phyloP scores from a whole-genome alignment of 2,888 invertebrate genomes.

The Pyrochroa serraticornis region DNA sequence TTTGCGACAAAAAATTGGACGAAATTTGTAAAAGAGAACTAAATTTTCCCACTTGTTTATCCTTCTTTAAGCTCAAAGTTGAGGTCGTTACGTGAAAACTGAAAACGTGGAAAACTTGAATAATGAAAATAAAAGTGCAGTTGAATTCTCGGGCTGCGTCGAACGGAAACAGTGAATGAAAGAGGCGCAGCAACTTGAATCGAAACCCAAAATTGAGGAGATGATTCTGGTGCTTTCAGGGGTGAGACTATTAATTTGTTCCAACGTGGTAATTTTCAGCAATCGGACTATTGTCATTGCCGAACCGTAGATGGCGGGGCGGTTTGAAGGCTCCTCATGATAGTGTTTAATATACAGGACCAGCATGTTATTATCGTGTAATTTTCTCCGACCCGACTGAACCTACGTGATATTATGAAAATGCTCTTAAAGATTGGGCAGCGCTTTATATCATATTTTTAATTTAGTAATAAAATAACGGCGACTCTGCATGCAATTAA shows the following conservation, averaged over 20 bases:
- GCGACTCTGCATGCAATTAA: slow-evolving; percentile 55
- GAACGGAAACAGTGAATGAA: background rate
- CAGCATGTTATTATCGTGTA: slow-evolving; percentile 53
- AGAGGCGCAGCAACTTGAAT: background rate
- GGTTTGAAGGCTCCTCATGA: slow-evolving; percentile 37
- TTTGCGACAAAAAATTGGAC: no score
- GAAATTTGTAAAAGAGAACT: no score
- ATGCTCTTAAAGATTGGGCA: slow-evolving; percentile 45
- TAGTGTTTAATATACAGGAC: slow-evolving; percentile 49
- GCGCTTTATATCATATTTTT: slow-evolving; percentile 49
- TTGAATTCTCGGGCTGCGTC: no score
- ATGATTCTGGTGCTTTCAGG: background rate
- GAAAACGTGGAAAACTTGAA: no score
- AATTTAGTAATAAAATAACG: slow-evolving; percentile 57
- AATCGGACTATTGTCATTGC: background rate
- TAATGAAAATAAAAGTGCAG: no score
- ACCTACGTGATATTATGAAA: slow-evolving; percentile 48
- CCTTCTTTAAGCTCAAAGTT: no score
- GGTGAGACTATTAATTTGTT: no score
- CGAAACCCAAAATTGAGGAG: background rate
- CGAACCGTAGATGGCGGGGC: background rate
- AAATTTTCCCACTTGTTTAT: no score
- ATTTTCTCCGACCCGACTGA: slow-evolving; percentile 45
- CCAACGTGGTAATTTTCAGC: background rate
- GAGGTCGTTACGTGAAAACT: no score